phyloP scores from a whole-genome alignment of 2,888 invertebrate genomes.

The Phania funesta region DNA sequence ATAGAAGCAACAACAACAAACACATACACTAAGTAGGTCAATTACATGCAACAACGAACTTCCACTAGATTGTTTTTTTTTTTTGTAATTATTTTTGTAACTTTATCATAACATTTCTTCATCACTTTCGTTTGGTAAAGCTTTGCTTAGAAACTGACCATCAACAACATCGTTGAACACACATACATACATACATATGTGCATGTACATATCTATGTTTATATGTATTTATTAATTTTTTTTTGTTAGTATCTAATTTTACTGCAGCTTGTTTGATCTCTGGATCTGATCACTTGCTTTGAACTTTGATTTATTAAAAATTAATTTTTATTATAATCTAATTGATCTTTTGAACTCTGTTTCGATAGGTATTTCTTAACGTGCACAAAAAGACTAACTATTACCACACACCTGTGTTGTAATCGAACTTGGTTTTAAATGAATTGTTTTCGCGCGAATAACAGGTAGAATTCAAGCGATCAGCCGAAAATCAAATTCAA shows the following conservation, averaged over 20 bases:
- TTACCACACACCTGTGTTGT: constrained; percentile 14
- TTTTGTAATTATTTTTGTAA: too few species aligned
- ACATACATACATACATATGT: too few species aligned
- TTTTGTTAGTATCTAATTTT: not conserved
- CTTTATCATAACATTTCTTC: too few species aligned
- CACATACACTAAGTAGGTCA: constrained; percentile 48
- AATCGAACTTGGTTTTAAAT: not conserved
- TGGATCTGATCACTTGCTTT: constrained; percentile 7
- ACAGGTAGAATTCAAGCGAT: not conserved
- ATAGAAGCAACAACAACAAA: constrained; percentile 17
- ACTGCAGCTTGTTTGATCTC: constrained; percentile 7
- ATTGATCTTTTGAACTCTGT: not conserved
- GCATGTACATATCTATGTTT: not conserved
- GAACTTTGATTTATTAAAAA: constrained; percentile 23
- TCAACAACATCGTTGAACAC: too few species aligned
- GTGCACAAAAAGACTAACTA: not conserved
- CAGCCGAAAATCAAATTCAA: not conserved
- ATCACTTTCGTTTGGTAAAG: too few species aligned
- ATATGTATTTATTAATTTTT: not conserved
- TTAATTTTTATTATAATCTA: not conserved
- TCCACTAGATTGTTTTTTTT: constrained; percentile 23
- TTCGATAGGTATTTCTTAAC: not conserved
- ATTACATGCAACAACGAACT: constrained; percentile 62
- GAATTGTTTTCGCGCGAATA: constrained; percentile 3
- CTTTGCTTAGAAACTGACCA: too few species aligned